Base-by-base conservation (phyloP, 53 echinoderm and acorn worm species). In the Zoroaster sp. region DNA sequence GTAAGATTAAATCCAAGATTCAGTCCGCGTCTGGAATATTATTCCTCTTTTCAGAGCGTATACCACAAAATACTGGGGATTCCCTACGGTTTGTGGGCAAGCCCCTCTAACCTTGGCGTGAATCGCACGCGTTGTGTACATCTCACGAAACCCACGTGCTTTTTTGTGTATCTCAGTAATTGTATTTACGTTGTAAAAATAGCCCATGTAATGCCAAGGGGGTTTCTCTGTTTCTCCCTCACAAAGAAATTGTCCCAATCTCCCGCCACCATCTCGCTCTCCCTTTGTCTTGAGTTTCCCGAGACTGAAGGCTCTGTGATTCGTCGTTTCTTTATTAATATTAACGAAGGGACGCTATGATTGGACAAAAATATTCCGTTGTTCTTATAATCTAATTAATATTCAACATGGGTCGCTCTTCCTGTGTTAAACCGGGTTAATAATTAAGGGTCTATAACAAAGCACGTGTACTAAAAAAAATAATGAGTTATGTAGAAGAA, bases 141-240 rank as follows among this genome's bases (percentile, higher is more conserved):
- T 71, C 70, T 25, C 3, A 7, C 85, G 6, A 46, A 17, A 85
- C 85, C 78, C 85, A 85, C 85, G 85, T 85, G 85, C 70, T 85
- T 69, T 85, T 85, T 85, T 79, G 85, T 85, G 85, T 85, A 70
- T 85, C 69, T 85, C 66, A 30, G 85, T 85, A 85, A 85, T 85
- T 85, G 71, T 85, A 85, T 85, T 85, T 85, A 85, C 85, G 85
- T 85, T 85, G 85, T 85, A 85, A 85, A 85, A 85, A 85, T 85
- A 85, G 85, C 85, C 46, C 85, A 44, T 85, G 85, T 85, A 85
- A 49, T 25, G 85, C 85, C 85, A 45, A 44, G 85, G 85, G 85
- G 85, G 32, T 79, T 85, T 85, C 71, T 85, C 85, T 85, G 71
- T 85, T 85, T 46, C 55, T 30, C 51, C 35, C 70, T 70, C 85